Percentiles rank a stretch among this genome's conserved stretches.
Conservation (phyloP, 2,888 invertebrate genomes). For the Tanytarsus gracilentus region DNA sequence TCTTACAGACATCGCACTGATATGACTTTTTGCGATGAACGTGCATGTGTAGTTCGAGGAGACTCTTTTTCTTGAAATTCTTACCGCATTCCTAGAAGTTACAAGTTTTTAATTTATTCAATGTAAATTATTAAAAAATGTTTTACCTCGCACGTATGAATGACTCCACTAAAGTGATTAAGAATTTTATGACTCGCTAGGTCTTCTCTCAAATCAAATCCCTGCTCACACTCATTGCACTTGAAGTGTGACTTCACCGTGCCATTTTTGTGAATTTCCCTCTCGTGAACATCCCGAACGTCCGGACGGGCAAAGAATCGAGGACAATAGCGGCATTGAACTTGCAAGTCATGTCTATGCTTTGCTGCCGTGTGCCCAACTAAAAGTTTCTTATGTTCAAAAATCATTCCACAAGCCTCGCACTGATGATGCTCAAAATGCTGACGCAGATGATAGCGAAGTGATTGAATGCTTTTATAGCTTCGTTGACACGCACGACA, state of each 20-base stretch:
- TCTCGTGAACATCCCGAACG: slow-evolving; percentile 16
- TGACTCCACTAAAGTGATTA: slow-evolving; percentile 3
- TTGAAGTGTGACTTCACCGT: not conserved
- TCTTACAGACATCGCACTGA: slow-evolving; percentile 13
- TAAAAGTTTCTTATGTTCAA: slow-evolving; percentile 15
- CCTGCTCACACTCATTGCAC: slow-evolving; percentile 11
- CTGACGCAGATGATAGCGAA: slow-evolving; percentile 14
- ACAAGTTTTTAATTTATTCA: not conserved
- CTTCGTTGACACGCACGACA: slow-evolving; percentile 10
- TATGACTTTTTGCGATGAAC: slow-evolving; percentile 6
- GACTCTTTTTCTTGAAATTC: slow-evolving; percentile 7
- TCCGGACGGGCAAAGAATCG: slow-evolving; percentile 18
- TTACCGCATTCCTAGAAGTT: slow-evolving; percentile 7
- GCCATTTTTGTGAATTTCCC: slow-evolving; percentile 19
- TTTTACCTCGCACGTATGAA: slow-evolving; percentile 14
- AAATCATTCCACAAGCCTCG: slow-evolving; percentile 7
- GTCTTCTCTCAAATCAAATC: slow-evolving; percentile 15
- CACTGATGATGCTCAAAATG: slow-evolving; percentile 24
- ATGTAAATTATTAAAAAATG: too few relatives aligned
- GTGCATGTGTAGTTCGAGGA: slow-evolving; percentile 17
- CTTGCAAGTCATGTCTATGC: slow-evolving; percentile 14
- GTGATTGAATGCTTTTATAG: slow-evolving; percentile 19
- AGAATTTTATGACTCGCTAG: slow-evolving; percentile 19
- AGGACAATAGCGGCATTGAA: slow-evolving; percentile 13
- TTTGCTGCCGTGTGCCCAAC: slow-evolving; percentile 18